A percentile compares a stretch with the other conserved stretches of the same genome.
These are phyloP conservation scores for Myiagra hebetior DNA, from an alignment of 2,113 vertebrate genomes.

Conservation along the genomic window DNA sequence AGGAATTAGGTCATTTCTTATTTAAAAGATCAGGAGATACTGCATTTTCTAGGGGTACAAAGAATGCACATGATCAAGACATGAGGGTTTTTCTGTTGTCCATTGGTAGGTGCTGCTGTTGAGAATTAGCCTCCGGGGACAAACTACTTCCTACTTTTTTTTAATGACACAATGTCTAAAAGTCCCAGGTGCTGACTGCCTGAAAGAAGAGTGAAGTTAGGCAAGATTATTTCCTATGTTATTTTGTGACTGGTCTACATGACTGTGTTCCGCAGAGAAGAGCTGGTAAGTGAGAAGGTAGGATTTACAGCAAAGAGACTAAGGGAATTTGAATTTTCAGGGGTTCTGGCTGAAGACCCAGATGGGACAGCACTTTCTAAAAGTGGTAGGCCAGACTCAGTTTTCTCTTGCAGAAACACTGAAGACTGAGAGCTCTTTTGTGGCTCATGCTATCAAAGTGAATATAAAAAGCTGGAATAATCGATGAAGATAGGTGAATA, in stretches of 20 bases:
- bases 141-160: constrained; percentile 25
- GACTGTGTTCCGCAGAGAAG: neutral
- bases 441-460: neutral
- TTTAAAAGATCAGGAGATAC: constrained; percentile 55
- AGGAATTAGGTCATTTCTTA: constrained; percentile 65
- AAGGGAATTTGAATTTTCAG: neutral
- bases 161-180: neutral
- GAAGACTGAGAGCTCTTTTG: constrained; percentile 16
- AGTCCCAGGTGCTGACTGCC: neutral
- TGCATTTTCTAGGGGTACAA: constrained; percentile 49
- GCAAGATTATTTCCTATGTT: neutral
- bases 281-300: neutral
- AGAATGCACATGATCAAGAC: neutral
- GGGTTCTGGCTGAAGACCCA: neutral
- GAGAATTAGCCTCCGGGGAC: neutral
- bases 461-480: neutral
- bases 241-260: neutral
- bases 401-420: constrained; percentile 27
- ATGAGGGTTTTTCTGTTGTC: neutral
- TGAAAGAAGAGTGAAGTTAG: neutral
- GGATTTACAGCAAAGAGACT: neutral
- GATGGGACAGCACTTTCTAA: neutral
- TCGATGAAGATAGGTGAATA: neutral
- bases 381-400: neutral
- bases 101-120: neutral